A percentile compares a stretch with the other conserved stretches of the same genome.
Evolutionary conservation across 2,113 vertebrate genomes (phyloP).

Genomic region (Chaenogobius annularis): DNA sequence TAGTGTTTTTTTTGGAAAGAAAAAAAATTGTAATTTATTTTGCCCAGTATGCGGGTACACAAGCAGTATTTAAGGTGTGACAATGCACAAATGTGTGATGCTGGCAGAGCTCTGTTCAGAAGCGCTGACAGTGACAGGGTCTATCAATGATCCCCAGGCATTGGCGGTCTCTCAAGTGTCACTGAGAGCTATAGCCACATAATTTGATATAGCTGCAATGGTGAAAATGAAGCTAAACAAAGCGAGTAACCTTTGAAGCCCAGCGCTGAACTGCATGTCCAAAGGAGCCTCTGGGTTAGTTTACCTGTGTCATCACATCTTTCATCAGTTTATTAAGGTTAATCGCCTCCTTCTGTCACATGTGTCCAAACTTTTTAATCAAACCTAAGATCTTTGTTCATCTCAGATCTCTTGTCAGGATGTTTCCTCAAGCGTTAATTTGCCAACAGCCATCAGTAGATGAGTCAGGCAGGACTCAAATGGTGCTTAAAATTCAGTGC

Average conservation of each 20-base stretch:
- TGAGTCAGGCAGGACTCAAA: conserved; percentile 58
- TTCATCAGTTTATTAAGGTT: conserved; percentile 39
- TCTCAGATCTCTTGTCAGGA: conserved; percentile 45
- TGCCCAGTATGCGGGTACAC: neutral
- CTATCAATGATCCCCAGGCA: conserved; percentile 42
- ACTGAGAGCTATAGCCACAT: conserved; percentile 55
- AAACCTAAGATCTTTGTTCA: conserved; percentile 40
- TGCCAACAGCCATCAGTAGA: conserved; percentile 47
- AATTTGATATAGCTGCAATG: conserved; percentile 73
- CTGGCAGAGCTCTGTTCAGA: conserved; percentile 60
- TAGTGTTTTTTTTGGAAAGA: neutral
- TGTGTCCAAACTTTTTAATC: conserved; percentile 42
- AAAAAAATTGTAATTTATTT: neutral
- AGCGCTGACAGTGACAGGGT: conserved; percentile 64
- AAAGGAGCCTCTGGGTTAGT: conserved; percentile 14
- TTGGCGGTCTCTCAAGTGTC: conserved; percentile 69
- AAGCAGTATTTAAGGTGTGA: conserved; percentile 15
- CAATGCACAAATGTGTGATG: conserved; percentile 39
- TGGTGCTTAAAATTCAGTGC: conserved; percentile 59
- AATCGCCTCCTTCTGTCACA: conserved; percentile 22
- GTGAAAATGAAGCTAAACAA: conserved; percentile 46
- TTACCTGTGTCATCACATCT: conserved; percentile 6
- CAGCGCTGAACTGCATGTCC: conserved; percentile 12
- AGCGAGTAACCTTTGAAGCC: conserved; percentile 59
- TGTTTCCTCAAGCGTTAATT: conserved; percentile 57